Evolutionary conservation across 1,140 invertebrate genomes (phyloP), one percentile per base, ranked within the genome.

Genomic region (Leptoteleia sp.): DNA sequence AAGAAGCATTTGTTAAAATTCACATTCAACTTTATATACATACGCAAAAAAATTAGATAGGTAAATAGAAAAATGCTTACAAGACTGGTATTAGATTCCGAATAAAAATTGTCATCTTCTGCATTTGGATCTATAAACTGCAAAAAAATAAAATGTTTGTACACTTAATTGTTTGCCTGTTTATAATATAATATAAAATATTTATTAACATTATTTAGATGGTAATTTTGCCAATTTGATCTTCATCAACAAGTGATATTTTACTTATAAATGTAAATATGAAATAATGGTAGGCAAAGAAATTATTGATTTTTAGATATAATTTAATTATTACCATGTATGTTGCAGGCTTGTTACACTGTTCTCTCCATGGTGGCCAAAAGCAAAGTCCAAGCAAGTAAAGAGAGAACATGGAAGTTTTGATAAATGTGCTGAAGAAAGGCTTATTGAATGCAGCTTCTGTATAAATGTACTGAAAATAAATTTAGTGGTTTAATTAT

Each of bases 351-450:
- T 92, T 91, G 43, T 91, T 91, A 81, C 95, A 96, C 57, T 93
- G 92, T 50, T 94, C 92, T 83, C 94, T 91, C 96, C 95, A 97
- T 13, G 95, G 93, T 52, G 93, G 92, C 91, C 94, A 94, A 72
- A 96, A 93, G 47, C 95, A 91, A 77, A 97, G 93, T 15, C 96
- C 95, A 57, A 95, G 85, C 43, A 97, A 89, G 85, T 97, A 97
- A 13, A 96, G 85, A 1, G 93, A 93, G 84, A 97, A 96, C 94
- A 97, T 94, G 4, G 94, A 94, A 6, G 95, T 96, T 88, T 96
- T 96, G 27, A 96, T 88, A 86, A 96, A 97, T 4, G 96, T 96
- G 78, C 92, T 96, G 87, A 97, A 97, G 89, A 96, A 97, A 54
- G 96, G 95, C 81, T 97, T 97, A 83, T 95, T 91, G 84, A 92